These are phyloP conservation scores for Dugesia japonica DNA, from an alignment of 2,888 invertebrate genomes.

Conservation along the genomic window DNA sequence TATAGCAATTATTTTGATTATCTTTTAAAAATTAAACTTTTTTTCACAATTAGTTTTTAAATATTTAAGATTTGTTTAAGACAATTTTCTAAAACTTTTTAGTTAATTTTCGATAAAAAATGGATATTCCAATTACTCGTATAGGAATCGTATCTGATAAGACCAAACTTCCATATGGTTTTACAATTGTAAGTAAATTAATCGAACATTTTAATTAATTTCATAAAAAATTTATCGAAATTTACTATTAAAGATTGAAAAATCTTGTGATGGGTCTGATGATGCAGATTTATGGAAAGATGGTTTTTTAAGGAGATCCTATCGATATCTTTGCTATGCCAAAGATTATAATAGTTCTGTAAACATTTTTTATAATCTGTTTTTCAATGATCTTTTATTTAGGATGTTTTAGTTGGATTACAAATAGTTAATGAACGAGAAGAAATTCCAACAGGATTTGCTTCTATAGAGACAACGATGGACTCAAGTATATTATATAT, in stretches of 20 bases:
- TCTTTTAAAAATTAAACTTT: no score
- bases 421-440: neutral
- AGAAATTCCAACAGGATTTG: neutral
- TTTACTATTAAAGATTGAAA: neutral
- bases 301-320: neutral
- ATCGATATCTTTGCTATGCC: neutral
- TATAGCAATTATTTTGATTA: no score
- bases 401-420: neutral
- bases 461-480: neutral
- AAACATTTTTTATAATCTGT: neutral
- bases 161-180: neutral
- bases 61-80: no score
- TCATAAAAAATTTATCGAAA: neutral
- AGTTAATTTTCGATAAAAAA: no score
- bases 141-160: neutral
- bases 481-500: neutral
- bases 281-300: neutral
- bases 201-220: neutral
- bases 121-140: neutral
- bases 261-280: neutral
- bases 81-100: no score
- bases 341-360: neutral
- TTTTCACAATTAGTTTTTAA: no score
- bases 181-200: neutral
- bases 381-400: no score